phyloP scores from a whole-genome alignment of 2,113 vertebrate species.

The Rhineura floridana region DNA sequence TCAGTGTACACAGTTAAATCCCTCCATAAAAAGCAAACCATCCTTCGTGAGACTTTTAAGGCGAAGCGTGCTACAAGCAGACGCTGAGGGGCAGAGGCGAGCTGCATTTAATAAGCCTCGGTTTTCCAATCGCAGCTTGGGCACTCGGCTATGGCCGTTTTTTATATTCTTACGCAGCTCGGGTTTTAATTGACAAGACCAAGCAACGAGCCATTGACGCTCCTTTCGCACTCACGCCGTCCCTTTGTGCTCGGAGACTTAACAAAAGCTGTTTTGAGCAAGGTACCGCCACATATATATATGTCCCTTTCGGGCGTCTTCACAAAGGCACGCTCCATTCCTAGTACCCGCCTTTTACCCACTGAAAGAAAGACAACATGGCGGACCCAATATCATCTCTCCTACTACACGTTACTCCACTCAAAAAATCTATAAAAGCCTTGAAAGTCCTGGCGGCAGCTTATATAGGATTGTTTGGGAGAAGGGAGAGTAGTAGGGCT shows the following conservation, averaged over 20 bases:
- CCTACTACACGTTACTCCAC: background rate
- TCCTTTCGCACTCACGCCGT: background rate
- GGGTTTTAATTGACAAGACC: background rate
- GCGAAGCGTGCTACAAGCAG: background rate
- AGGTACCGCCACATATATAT: no score
- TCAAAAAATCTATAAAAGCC: no score
- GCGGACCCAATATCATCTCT: background rate
- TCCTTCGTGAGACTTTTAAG: background rate
- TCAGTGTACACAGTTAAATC: background rate
- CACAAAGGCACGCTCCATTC: no score
- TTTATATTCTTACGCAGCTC: background rate
- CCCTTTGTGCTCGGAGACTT: background rate
- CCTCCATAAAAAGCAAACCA: background rate
- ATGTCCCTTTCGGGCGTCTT: no score
- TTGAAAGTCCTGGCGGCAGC: background rate
- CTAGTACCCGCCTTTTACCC: accelerated
- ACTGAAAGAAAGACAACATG: constrained; percentile 1
- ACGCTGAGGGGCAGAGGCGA: background rate
- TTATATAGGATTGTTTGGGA: background rate
- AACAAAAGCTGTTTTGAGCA: background rate
- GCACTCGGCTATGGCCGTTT: background rate
- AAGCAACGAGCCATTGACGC: background rate
- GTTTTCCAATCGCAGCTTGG: background rate
- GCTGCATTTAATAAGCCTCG: background rate
- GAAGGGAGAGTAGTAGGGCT: background rate